A percentile compares a stretch with the other conserved stretches of the same genome.
Evolutionary conservation across 35 echinoderm and acorn worm genomes (phyloP).

Genomic region (Acanthaster planci): DNA sequence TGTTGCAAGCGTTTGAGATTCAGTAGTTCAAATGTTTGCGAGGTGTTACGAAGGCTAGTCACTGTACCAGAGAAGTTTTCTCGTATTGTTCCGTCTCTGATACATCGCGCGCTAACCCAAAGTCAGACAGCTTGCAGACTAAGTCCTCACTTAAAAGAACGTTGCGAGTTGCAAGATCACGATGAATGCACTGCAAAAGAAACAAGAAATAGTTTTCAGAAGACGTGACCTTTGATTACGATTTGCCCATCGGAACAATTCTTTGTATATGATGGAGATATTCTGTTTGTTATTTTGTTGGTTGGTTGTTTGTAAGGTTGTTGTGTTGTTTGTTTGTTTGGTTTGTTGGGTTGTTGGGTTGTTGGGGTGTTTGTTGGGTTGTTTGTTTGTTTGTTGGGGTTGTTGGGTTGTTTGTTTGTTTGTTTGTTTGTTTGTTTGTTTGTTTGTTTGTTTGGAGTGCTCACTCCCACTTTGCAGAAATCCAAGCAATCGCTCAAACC

Average conservation of each 20-base stretch:
- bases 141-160: background rate
- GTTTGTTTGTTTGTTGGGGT: no score
- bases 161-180: constrained; percentile 14
- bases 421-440: background rate
- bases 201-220: background rate
- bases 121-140: constrained; percentile 21
- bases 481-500: no score
- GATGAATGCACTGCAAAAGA: constrained; percentile 22
- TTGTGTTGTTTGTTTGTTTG: background rate
- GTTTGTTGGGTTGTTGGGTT: no score
- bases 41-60: no score
- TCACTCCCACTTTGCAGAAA: background rate
- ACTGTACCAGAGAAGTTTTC: background rate
- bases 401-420: no score
- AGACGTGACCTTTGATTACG: no score
- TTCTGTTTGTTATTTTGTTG: background rate
- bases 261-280: background rate
- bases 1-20: no score
- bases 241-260: background rate
- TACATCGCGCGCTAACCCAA: constrained; percentile 18
- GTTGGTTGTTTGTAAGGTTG: background rate
- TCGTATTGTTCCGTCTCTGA: background rate
- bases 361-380: no score
- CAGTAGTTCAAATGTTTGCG: no score
- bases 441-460: background rate